Base-by-base conservation (phyloP, 1,140 invertebrate species). In the Penaeus vannamei region DNA sequence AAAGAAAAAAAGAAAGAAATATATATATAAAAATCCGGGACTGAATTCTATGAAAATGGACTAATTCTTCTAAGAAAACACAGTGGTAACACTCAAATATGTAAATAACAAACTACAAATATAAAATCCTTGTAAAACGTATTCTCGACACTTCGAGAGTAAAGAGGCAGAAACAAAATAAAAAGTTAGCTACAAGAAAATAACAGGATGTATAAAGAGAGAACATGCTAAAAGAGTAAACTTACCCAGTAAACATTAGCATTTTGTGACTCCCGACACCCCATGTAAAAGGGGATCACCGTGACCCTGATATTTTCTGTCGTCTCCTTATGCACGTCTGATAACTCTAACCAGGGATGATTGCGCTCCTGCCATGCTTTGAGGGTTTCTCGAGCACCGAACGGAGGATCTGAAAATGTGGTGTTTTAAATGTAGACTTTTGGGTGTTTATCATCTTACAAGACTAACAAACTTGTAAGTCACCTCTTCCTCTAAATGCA, bases 261-360 rank as follows among this genome's bases (percentile, higher is more conserved):
- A 84, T 96, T 96, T 92, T 98, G 97, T 76, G 96, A 96, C 92
- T 97, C 97, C 91, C 97, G 95, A 92, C 96, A 98, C 46, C 97
- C 97, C 97, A 98, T 98, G 92, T 98, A 99, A 93, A 99, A 99
- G 7, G 98, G 98, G 93, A 99, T 99, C 5, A 99, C 98, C 19
- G 98, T 99, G 12, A 99, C 96, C 29, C 98, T 94, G 91, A 99
- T 96, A 93, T 97, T 97, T 93, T 99, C 98, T 0, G 98, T 99
- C 0, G 98, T 99, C 94, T 99, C 98, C 92, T 98, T 97, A 93
- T 99, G 98, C n/a, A 99, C 98, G 94, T 99, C 98, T 60, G 97
- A 98, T 79, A 99, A 93, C 92, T 99, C 97, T 64, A 99, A 93
- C 98, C 98, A 99, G 0, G 98, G 97, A 93, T 99, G 97, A 94